Evolutionary conservation across 1,140 invertebrate genomes (phyloP).

Genomic region (Polypedilum pembai): DNA sequence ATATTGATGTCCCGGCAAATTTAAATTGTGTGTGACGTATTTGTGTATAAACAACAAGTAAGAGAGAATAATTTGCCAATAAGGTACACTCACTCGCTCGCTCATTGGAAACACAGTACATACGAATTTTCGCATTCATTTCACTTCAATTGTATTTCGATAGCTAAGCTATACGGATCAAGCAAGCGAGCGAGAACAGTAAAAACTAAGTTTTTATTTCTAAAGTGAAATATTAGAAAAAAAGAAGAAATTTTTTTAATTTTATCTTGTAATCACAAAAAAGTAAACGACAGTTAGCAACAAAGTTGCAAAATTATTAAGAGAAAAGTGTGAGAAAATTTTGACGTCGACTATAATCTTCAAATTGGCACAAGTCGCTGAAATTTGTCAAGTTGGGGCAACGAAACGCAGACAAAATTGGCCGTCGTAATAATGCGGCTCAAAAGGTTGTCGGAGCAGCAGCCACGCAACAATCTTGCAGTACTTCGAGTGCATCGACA

Average conservation of each 20-base stretch:
- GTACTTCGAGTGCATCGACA: background rate
- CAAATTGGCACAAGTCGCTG: background rate
- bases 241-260: background rate
- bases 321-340: background rate
- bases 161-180: background rate
- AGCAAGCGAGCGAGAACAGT: background rate
- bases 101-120: background rate
- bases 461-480: conserved; percentile 23
- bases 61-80: background rate
- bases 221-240: background rate
- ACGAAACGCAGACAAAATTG: conserved; percentile 30
- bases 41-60: background rate
- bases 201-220: background rate
- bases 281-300: background rate
- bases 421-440: conserved; percentile 31
- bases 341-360: background rate
- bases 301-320: background rate
- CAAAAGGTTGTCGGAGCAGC: conserved; percentile 28
- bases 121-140: background rate
- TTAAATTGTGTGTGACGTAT: background rate
- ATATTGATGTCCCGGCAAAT: background rate
- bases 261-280: background rate
- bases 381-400: conserved; percentile 30
- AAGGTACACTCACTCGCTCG: background rate
- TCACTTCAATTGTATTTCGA: background rate